Base-by-base conservation (phyloP, 2,113 vertebrate genomes). In the Coracopsis vasa region DNA sequence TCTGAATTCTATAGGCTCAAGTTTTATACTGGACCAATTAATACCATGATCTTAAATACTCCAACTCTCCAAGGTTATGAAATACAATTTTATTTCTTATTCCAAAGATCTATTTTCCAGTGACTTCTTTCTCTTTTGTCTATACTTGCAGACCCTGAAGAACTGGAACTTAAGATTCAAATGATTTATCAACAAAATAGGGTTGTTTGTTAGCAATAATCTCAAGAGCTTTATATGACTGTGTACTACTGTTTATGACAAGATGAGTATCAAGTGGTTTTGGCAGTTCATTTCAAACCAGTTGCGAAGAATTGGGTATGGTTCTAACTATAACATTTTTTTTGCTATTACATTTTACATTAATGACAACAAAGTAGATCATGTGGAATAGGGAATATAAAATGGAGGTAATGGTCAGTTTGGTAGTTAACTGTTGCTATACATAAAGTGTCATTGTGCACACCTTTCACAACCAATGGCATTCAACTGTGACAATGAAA, bases 261-360 rank as follows among this genome's bases (percentile, higher is more conserved):
- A 91, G 41, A 62, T 1, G 0, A 33, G 24, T 41, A 66, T 10
- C 16, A 56, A 88, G 8, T 23, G 33, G 75, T 21, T 95, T 90
- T 51, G 44, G 87, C 90, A 80, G 31, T 96, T 95, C 50, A 67
- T 95, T 94, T 95, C 84, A 94, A 94, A 93, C 35, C 41, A 94
- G 62, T 94, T 95, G 62, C 44, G 92, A 80, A 80, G 41, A 96
- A 88, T 67, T 47, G 74, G 29, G 9, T 77, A n/a, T 35, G 25
- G 21, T 74, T 90, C 61, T 66, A 66, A 48, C 39, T 64, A 37
- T 41, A 71, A 35, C 70, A 75, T 93, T 94, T 94, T 83, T 91
- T 92, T 96, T 94, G 66, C 80, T 60, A 31, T 92, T 84, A 74
- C 74, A 86, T 44, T 96, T 90, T 86, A 65, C 44, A 70, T 90